Evolutionary conservation across 2,113 vertebrate species (phyloP).

Genomic region (Onychostoma macrolepis): DNA sequence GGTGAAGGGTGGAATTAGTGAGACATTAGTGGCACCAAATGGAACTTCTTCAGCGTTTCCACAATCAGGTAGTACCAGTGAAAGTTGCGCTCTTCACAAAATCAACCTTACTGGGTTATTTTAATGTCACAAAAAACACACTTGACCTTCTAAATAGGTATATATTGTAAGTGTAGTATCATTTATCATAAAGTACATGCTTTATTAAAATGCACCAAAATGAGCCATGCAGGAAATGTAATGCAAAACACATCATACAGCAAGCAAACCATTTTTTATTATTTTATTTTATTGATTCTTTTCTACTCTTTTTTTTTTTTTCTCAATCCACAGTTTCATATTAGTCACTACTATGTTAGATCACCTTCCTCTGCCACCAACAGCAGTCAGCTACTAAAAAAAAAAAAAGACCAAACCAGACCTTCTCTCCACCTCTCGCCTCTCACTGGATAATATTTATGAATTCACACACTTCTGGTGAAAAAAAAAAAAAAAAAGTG

Average conservation of each 20-base stretch:
- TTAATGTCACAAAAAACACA: no score
- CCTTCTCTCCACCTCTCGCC: constrained; percentile 58
- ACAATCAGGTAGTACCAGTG: no score
- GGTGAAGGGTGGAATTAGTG: no score
- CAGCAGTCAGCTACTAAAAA: constrained; percentile 81
- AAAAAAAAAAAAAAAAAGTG: not conserved
- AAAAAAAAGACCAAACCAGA: constrained; percentile 77
- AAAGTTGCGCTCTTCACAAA: no score
- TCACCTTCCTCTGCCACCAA: constrained; percentile 81
- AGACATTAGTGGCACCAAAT: no score
- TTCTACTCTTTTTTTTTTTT: constrained; percentile 74
- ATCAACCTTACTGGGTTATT: no score
- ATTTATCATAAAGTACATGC: no score
- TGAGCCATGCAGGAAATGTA: not conserved
- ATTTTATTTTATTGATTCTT: constrained; percentile 73
- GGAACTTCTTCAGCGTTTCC: no score
- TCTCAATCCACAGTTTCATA: constrained; percentile 80
- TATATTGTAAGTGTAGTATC: no score
- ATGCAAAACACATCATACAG: not conserved
- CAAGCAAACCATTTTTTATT: not conserved
- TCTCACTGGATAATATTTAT: constrained; percentile 5
- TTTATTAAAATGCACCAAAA: not conserved
- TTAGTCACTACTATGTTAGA: constrained; percentile 85
- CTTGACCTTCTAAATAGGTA: no score
- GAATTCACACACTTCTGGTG: not conserved